Percentiles rank a stretch among this genome's conserved stretches.
These are phyloP conservation scores for Casuarius casuarius DNA, from an alignment of 2,113 vertebrate genomes.

Conservation along the genomic window DNA sequence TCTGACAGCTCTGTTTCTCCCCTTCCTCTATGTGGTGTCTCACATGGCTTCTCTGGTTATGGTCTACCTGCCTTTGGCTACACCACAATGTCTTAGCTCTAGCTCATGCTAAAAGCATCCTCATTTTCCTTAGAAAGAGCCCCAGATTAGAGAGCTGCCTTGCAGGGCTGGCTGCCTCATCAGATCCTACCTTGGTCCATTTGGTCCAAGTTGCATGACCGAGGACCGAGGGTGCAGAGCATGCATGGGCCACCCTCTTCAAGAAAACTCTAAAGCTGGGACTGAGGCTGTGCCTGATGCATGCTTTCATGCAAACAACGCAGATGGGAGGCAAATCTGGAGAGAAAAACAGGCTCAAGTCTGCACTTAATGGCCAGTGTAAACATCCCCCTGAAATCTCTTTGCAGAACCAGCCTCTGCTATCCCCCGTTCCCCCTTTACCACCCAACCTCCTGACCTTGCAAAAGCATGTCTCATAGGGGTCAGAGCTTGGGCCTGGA, in stretches of 20 bases:
- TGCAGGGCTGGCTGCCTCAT: background rate
- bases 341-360: background rate
- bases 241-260: background rate
- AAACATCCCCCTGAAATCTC: background rate
- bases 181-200: fast-evolving
- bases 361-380: background rate
- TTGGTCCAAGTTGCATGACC: background rate
- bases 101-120: background rate
- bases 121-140: fast-evolving
- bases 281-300: background rate
- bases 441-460: slow-evolving; percentile 44
- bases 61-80: background rate
- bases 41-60: background rate
- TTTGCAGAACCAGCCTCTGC: background rate
- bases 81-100: background rate
- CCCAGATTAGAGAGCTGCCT: too few species aligned
- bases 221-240: background rate
- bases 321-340: background rate
- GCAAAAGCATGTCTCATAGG: background rate
- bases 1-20: background rate
- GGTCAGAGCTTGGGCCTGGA: slow-evolving; percentile 15
- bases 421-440: background rate
- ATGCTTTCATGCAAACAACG: background rate
- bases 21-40: fast-evolving
- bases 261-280: background rate